Evolutionary conservation across 2,113 vertebrate species (phyloP), one percentile per base, ranked within the genome.

Genomic region (Pelobates fuscus): DNA sequence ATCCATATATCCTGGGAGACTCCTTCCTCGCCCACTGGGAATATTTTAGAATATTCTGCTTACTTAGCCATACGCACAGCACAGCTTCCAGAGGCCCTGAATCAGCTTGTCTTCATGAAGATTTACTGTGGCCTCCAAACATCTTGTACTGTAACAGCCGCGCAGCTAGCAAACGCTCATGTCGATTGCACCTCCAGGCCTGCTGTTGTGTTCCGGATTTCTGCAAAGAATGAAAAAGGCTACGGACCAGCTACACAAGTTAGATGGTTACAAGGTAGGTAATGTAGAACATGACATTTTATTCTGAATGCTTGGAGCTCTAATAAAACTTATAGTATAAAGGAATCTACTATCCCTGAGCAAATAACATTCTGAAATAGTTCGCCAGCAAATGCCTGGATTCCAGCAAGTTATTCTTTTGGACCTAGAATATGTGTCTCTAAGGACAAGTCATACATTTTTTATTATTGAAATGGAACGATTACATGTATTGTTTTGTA

Each of bases 1-100:
- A 95, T 98, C 70, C 93, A 98, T 76, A 95, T 99, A 84, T 97
- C 95, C 14, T 99, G 97, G 97, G 96, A 98, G 78, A 90, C 96
- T 52, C 97, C 97, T n/a, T 80, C 92, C 32, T 96, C 94, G 27
- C 90, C 94, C 2, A 97, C 95, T 2, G 96, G 96, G 60, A 95
- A 94, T 81, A 99, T 99, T 83, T 82, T 95, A 78, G 96, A 99
- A 82, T 98, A 99, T 79, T 98, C 96, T 55, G 94, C 98, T 82
- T 99, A 98, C 76, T 87, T 99, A 86, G 97, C 97, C 0, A 96
- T 99, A 80, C 95, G 89, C 82, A 98, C 96, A 82, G 91, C 90
- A 66, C 80, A 90, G 24, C 75, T 90, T 74, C 86, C 72, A 58
- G 58, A 89, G 80, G 37, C 96, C 89, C 80, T 94, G 70, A 29